Percentiles rank a stretch among this genome's conserved stretches.
Conservation (phyloP, 2,797 vertebrate genomes). For the Mormyrus hasselquistii region DNA sequence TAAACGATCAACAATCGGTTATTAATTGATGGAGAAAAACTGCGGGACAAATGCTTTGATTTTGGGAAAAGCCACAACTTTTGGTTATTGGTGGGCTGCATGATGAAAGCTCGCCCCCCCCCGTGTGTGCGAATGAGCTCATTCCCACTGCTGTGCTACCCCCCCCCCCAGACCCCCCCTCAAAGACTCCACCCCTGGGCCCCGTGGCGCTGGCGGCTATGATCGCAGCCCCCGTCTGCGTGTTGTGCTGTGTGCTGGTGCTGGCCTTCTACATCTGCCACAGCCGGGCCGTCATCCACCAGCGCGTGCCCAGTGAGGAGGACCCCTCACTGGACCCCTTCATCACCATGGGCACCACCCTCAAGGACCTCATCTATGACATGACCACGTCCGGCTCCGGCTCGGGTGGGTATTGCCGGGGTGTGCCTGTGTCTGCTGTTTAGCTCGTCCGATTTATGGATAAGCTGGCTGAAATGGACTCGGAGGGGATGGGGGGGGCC, state of each 20-base stretch:
- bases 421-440: neutral
- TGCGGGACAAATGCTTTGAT: neutral
- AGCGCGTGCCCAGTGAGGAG: slow-evolving; percentile 81
- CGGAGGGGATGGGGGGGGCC: neutral
- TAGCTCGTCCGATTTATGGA: neutral
- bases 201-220: slow-evolving; percentile 87
- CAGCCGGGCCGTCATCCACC: slow-evolving; percentile 68
- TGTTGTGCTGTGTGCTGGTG: slow-evolving; percentile 86
- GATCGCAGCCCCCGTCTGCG: slow-evolving; percentile 87
- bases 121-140: neutral
- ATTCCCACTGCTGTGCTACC: neutral
- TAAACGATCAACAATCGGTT: neutral
- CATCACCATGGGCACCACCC: slow-evolving; percentile 88
- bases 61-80: neutral
- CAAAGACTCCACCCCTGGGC: slow-evolving; percentile 62
- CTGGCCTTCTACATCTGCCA: slow-evolving; percentile 72
- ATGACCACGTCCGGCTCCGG: slow-evolving; percentile 97
- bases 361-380: slow-evolving; percentile 97
- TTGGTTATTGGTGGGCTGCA: neutral
- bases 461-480: neutral
- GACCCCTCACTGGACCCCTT: slow-evolving; percentile 91
- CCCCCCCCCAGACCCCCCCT: slow-evolving; percentile 39
- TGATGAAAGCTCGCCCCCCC: neutral
- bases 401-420: slow-evolving; percentile 65
- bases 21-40: neutral